Evolutionary conservation across 1,140 invertebrate genomes (phyloP).

Genomic region (Drosophila watanabei): DNA sequence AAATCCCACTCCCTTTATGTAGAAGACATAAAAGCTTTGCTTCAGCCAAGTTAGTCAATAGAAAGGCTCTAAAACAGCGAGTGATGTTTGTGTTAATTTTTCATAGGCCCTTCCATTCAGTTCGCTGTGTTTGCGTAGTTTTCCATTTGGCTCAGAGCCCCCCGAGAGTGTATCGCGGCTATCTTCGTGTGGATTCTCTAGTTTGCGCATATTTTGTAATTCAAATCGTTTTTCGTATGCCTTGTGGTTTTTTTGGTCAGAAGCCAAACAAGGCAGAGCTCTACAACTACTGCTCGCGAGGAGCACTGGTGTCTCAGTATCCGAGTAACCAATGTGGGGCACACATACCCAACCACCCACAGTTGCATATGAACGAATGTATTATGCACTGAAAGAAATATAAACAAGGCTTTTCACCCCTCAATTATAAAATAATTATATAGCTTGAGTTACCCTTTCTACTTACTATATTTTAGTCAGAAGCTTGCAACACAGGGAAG

Average conservation of each 20-base stretch:
- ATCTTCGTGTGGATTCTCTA: slow-evolving; percentile 40
- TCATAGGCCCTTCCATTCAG: slow-evolving; percentile 40
- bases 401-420: background rate
- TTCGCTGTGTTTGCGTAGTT: slow-evolving; percentile 40
- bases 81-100: slow-evolving; percentile 37
- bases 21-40: slow-evolving; percentile 38
- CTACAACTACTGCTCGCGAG: slow-evolving; percentile 37
- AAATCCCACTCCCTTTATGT: slow-evolving; percentile 1
- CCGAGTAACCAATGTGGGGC: slow-evolving; percentile 64
- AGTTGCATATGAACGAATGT: slow-evolving; percentile 1
- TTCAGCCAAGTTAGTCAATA: slow-evolving; percentile 39
- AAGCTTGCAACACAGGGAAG: too few species aligned
- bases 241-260: slow-evolving; percentile 80
- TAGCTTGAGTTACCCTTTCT: too few species aligned
- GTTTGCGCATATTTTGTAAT: slow-evolving; percentile 70
- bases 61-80: slow-evolving; percentile 11
- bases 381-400: slow-evolving; percentile 12
- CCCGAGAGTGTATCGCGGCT: slow-evolving; percentile 17
- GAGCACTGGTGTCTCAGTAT: slow-evolving; percentile 28
- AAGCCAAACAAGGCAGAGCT: slow-evolving; percentile 72
- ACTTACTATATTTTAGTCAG: too few species aligned
- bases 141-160: slow-evolving; percentile 25
- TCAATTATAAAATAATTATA: background rate
- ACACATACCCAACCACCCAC: slow-evolving; percentile 37
- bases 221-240: slow-evolving; percentile 63